phyloP scores from a whole-genome alignment of 2,888 invertebrate genomes.

The Pandemis cinnamomeana region DNA sequence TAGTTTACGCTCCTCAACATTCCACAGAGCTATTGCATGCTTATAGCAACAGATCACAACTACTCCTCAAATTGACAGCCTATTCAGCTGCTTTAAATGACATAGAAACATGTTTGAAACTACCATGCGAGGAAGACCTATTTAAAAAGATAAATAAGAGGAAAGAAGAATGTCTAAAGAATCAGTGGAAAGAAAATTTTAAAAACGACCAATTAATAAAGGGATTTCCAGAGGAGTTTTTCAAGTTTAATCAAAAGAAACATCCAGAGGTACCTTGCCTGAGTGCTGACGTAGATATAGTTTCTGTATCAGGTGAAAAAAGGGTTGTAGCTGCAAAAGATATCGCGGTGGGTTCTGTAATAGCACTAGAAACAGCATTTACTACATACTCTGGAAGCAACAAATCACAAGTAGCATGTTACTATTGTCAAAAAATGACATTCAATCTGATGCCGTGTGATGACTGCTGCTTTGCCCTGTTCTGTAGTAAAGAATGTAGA shows the following conservation, averaged over 20 bases:
- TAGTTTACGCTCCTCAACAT: conserved; percentile 43
- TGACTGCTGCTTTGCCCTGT: conserved; percentile 42
- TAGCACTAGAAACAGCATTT: conserved; percentile 40
- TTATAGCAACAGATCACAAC: conserved; percentile 46
- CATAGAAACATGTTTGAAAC: conserved; percentile 40
- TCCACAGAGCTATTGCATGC: conserved; percentile 44
- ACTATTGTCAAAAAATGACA: conserved; percentile 43
- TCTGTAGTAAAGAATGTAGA: conserved; percentile 42
- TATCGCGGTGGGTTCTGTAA: conserved; percentile 28
- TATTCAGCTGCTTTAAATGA: conserved; percentile 44
- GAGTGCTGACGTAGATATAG: conserved; percentile 31
- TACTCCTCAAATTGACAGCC: conserved; percentile 36
- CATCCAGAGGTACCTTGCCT: conserved; percentile 39
- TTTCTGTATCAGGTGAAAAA: neutral
- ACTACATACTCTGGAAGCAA: conserved; percentile 1
- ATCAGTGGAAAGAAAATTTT: conserved; percentile 21
- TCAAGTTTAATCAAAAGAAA: conserved; percentile 33
- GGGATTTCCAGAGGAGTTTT: conserved; percentile 25
- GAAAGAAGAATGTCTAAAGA: conserved; percentile 30
- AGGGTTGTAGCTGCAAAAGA: conserved; percentile 35
- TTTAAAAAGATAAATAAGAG: conserved; percentile 38
- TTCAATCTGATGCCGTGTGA: conserved; percentile 44
- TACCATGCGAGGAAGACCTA: conserved; percentile 42
- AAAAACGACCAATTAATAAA: neutral
- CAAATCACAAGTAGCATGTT: conserved; percentile 24